phyloP scores from a whole-genome alignment of 1,140 invertebrate species.

The Cydia amplana region DNA sequence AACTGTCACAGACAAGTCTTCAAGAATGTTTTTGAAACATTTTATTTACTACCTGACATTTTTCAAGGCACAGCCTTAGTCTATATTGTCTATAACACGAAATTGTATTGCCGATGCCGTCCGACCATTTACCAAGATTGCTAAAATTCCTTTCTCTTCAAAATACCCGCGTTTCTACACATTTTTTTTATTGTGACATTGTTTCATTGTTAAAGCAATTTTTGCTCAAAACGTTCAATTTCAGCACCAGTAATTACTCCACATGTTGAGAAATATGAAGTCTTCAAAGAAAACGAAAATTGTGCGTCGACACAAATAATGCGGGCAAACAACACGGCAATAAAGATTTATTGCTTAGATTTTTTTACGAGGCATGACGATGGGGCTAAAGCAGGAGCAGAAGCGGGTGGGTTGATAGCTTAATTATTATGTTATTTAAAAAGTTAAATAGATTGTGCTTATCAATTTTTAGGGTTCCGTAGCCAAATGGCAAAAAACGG shows the following conservation, averaged over 20 bases:
- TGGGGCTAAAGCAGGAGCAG: constrained; percentile 35
- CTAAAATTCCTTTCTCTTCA: background rate
- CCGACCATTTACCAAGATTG: background rate
- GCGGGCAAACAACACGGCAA: constrained; percentile 72
- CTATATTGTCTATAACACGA: background rate
- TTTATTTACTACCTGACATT: background rate
- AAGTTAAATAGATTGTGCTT: too few species aligned
- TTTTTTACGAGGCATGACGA: constrained; percentile 50
- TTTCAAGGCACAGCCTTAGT: background rate
- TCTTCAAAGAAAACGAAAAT: constrained; percentile 67
- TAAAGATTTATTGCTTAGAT: constrained; percentile 75
- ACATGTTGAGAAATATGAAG: constrained; percentile 57
- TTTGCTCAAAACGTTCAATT: constrained; percentile 37
- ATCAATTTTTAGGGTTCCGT: too few species aligned
- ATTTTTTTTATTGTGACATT: constrained; percentile 37
- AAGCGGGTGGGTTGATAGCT: background rate
- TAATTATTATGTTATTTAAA: constrained; percentile 11
- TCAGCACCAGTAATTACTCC: constrained; percentile 46
- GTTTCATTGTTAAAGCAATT: constrained; percentile 23
- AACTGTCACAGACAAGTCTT: too few species aligned
- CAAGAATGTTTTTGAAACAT: background rate
- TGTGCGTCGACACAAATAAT: constrained; percentile 69
- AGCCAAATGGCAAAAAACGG: too few species aligned
- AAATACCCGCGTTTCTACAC: background rate
- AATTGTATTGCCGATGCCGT: background rate